Percentiles rank a stretch among this genome's conserved stretches.
Evolutionary conservation across 2,113 vertebrate species (phyloP).

Genomic region (Petaurus breviceps): DNA sequence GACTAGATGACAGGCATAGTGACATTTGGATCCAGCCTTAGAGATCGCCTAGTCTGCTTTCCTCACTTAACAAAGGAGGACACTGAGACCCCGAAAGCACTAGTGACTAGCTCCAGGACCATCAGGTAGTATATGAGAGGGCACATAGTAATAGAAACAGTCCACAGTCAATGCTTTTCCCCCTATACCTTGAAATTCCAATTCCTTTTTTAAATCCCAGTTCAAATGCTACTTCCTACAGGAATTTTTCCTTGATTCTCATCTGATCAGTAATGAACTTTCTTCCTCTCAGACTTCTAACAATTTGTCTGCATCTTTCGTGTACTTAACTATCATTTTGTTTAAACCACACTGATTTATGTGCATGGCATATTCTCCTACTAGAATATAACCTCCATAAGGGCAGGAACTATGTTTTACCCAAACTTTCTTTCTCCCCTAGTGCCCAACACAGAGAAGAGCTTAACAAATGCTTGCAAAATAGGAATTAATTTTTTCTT

Average conservation of each 20-base stretch:
- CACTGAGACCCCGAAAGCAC: background rate
- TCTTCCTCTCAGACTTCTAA: background rate
- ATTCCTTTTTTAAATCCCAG: background rate
- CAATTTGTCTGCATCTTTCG: background rate
- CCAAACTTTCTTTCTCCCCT: background rate
- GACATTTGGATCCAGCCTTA: background rate
- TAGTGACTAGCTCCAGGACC: background rate
- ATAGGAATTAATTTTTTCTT: background rate
- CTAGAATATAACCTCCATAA: background rate
- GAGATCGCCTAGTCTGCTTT: background rate
- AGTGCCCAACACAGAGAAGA: background rate
- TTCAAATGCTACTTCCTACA: background rate
- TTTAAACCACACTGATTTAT: background rate
- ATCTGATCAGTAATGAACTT: background rate
- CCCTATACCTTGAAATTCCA: background rate
- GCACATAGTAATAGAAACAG: background rate
- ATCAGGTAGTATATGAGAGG: background rate
- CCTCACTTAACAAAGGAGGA: background rate
- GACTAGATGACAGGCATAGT: background rate
- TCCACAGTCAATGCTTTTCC: background rate
- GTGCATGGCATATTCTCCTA: background rate
- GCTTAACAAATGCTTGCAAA: background rate
- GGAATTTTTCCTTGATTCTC: background rate
- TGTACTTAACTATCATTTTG: background rate
- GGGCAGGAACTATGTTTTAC: background rate